Evolutionary conservation across 1,140 invertebrate species (phyloP).

Genomic region (Drosophila ohnishii): DNA sequence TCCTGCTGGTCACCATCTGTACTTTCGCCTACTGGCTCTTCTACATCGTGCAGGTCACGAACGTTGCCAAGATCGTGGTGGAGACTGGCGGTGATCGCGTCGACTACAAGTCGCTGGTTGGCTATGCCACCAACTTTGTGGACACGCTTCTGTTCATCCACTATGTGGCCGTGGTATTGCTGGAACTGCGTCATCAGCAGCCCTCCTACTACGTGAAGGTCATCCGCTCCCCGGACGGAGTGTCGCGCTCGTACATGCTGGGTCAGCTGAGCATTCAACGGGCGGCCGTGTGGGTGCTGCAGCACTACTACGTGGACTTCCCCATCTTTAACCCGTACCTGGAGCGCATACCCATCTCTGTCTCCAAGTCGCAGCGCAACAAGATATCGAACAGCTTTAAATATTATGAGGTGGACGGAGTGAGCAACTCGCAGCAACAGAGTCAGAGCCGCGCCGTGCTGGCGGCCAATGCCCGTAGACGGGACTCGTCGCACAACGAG

Average conservation of each 20-base stretch:
- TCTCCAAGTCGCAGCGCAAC: slow-evolving; percentile 90
- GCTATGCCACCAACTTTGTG: slow-evolving; percentile 94
- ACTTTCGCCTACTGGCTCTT: slow-evolving; percentile 99
- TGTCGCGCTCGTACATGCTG: slow-evolving; percentile 91
- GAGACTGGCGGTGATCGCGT: slow-evolving; percentile 89
- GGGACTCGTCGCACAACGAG: slow-evolving; percentile 97
- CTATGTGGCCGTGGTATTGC: slow-evolving; percentile 95
- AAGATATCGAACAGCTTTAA: slow-evolving; percentile 92
- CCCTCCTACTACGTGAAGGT: slow-evolving; percentile 95
- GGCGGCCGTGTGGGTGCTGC: slow-evolving; percentile 96
- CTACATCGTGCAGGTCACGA: slow-evolving; percentile 95
- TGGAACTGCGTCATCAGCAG: slow-evolving; percentile 95
- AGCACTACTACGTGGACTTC: slow-evolving; percentile 98
- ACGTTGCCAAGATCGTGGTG: slow-evolving; percentile 90
- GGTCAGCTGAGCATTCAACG: slow-evolving; percentile 97
- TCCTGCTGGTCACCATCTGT: slow-evolving; percentile 95
- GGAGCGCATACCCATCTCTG: slow-evolving; percentile 91
- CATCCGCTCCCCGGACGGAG: slow-evolving; percentile 97
- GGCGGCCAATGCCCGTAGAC: slow-evolving; percentile 88
- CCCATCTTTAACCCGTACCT: slow-evolving; percentile 98
- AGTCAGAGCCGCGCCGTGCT: slow-evolving; percentile 87
- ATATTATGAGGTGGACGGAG: slow-evolving; percentile 97
- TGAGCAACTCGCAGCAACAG: slow-evolving; percentile 88
- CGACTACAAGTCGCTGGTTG: slow-evolving; percentile 93
- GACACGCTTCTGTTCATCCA: slow-evolving; percentile 98